phyloP scores from a whole-genome alignment of 1,140 invertebrate species.

The Schlechtendalia chinensis region DNA sequence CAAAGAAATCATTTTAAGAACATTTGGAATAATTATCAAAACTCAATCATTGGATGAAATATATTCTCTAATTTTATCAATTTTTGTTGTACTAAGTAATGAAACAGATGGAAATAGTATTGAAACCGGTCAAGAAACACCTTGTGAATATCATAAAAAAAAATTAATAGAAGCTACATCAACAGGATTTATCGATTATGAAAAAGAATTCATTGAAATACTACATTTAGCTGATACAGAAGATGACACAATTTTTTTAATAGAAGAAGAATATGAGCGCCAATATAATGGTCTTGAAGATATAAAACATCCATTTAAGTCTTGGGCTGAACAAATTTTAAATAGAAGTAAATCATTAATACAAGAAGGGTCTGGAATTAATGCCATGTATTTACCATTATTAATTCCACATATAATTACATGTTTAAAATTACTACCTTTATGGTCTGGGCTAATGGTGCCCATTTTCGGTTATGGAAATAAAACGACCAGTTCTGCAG shows the following conservation, averaged over 20 bases:
- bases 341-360: conserved; percentile 2
- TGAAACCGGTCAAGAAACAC: neutral
- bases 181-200: neutral
- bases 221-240: neutral
- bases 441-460: neutral
- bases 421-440: neutral
- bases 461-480: neutral
- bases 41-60: neutral
- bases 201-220: neutral
- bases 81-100: conserved; percentile 3
- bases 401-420: neutral
- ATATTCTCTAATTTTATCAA: neutral
- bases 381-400: neutral
- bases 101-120: conserved; percentile 3
- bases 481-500: neutral
- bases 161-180: neutral
- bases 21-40: neutral
- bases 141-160: neutral
- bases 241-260: neutral
- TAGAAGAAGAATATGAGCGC: conserved; percentile 3
- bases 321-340: neutral
- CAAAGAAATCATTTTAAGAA: neutral
- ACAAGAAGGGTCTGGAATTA: neutral
- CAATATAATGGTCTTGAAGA: neutral
- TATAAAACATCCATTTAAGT: conserved; percentile 4